Percentiles rank a stretch among this genome's conserved stretches.
phyloP scores from a whole-genome alignment of 2,888 invertebrate species.

The Chironomus riparius region DNA sequence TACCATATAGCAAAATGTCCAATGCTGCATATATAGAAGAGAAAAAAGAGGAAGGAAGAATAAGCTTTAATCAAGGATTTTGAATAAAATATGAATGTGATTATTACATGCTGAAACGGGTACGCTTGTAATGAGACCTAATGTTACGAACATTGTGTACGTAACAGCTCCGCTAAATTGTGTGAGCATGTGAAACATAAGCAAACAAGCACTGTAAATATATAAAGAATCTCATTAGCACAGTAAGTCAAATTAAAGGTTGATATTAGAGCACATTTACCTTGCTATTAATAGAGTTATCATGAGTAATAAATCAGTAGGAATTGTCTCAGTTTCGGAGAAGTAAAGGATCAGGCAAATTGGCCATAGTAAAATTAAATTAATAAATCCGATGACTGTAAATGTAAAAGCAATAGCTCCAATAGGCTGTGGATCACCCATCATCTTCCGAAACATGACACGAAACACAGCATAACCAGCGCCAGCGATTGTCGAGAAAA shows the following conservation, averaged over 20 bases:
- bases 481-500: conserved; percentile 81
- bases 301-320: conserved; percentile 83
- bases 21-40: conserved; percentile 50
- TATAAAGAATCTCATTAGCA: background rate
- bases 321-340: conserved; percentile 74
- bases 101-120: conserved; percentile 82
- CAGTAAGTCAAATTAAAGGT: background rate
- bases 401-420: conserved; percentile 84
- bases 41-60: too few relatives aligned
- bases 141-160: conserved; percentile 88
- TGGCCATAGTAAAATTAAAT: conserved; percentile 86
- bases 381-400: conserved; percentile 80
- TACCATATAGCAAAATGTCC: conserved; percentile 76
- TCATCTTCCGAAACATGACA: conserved; percentile 90
- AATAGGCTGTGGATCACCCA: conserved; percentile 81
- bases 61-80: too few relatives aligned
- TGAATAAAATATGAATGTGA: background rate
- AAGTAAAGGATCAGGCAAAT: conserved; percentile 76
- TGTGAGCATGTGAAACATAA: conserved; percentile 85
- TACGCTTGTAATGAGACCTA: conserved; percentile 87
- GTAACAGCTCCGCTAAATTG: conserved; percentile 91
- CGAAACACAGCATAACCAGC: conserved; percentile 88
- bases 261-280: background rate
- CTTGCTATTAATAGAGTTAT: conserved; percentile 63
- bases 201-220: conserved; percentile 35